Conservation (phyloP, 2,797 vertebrate genomes). For the Manis javanica region DNA sequence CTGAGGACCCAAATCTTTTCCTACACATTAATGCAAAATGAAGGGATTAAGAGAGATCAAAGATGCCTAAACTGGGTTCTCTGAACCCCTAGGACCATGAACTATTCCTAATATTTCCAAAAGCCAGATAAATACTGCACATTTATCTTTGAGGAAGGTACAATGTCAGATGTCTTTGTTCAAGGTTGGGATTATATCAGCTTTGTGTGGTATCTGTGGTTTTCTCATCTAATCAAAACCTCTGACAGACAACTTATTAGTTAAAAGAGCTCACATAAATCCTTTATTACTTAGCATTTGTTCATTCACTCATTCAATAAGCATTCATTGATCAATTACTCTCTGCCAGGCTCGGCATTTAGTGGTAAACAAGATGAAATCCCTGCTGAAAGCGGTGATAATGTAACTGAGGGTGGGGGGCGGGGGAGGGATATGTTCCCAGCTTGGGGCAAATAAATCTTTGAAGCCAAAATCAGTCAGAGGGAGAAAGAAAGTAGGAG, state of each 20-base stretch:
- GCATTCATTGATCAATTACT: slow-evolving; percentile 46
- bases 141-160: neutral
- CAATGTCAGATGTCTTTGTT: neutral
- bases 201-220: neutral
- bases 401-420: too few relatives aligned
- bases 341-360: neutral
- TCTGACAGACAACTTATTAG: slow-evolving; percentile 16
- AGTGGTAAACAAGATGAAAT: slow-evolving; percentile 46
- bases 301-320: slow-evolving; percentile 57
- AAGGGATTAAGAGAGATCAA: neutral
- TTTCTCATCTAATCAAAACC: slow-evolving; percentile 44
- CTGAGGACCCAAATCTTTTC: neutral
- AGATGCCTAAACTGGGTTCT: neutral
- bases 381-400: slow-evolving; percentile 5
- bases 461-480: too few relatives aligned
- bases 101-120: neutral
- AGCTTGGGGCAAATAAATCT: too few relatives aligned
- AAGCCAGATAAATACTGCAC: neutral
- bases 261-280: slow-evolving; percentile 58
- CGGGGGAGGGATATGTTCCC: too few relatives aligned
- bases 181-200: neutral
- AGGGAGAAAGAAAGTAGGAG: too few relatives aligned
- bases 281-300: neutral
- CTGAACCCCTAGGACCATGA: neutral
- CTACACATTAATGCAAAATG: neutral